Evolutionary conservation across 30 jellyfish, hydroid and myxozoan genomes (phyloP).

Genomic region (Cassiopea andromeda): DNA sequence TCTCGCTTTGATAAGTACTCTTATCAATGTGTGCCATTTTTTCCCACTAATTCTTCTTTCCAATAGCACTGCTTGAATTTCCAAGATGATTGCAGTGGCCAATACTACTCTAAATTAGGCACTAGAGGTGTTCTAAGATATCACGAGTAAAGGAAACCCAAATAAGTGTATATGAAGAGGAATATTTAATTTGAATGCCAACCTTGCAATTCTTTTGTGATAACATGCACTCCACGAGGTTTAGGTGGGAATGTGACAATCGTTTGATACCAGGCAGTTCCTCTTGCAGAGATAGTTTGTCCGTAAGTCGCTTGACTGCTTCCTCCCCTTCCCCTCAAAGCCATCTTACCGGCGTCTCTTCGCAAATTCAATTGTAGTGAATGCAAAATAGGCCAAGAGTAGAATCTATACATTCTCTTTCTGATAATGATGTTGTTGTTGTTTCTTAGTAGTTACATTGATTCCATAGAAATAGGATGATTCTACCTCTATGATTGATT

Average conservation of each 20-base stretch:
- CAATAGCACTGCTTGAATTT: too few relatives aligned
- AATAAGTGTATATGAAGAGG: too few relatives aligned
- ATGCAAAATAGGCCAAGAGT: not conserved
- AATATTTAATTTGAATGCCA: not conserved
- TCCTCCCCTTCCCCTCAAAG: slow-evolving; percentile 25
- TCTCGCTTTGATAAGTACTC: too few relatives aligned
- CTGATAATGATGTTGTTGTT: not conserved
- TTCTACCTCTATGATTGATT: too few relatives aligned
- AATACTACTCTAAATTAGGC: too few relatives aligned
- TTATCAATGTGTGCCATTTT: too few relatives aligned
- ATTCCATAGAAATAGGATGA: too few relatives aligned
- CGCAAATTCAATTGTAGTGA: not conserved
- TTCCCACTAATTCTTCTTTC: too few relatives aligned
- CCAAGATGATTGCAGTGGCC: too few relatives aligned
- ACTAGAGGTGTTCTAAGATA: too few relatives aligned
- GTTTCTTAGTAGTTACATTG: not conserved
- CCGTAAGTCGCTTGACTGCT: slow-evolving; percentile 38
- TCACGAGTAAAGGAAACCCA: too few relatives aligned
- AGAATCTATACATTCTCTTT: not conserved
- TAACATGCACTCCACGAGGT: slow-evolving; percentile 91
- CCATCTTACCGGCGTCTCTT: slow-evolving; percentile 1
- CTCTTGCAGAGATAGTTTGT: slow-evolving; percentile 50
- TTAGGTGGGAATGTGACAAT: slow-evolving; percentile 66
- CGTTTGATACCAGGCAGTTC: slow-evolving; percentile 80
- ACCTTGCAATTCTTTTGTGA: slow-evolving; percentile 77